Percentiles rank a stretch among this genome's conserved stretches.
Conservation (phyloP, 2,888 invertebrate species). For the Epicampocera succincta region DNA sequence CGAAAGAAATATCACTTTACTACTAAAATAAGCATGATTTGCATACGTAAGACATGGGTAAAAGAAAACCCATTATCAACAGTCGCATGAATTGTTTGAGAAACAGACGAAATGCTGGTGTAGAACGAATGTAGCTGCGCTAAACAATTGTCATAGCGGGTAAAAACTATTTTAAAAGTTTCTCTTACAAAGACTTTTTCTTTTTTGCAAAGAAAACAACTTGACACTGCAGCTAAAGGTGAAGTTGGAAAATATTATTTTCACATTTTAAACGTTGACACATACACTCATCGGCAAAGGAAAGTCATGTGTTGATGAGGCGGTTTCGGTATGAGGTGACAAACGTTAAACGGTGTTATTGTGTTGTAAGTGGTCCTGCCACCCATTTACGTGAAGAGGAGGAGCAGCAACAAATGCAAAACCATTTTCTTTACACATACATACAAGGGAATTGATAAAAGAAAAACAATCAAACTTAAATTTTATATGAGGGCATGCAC, state of each 20-base stretch:
- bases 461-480: slow-evolving; percentile 57
- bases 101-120: slow-evolving; percentile 23
- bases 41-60: slow-evolving; percentile 65
- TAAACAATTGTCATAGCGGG: slow-evolving; percentile 49
- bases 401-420: slow-evolving; percentile 31
- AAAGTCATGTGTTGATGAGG: slow-evolving; percentile 62
- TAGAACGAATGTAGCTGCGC: slow-evolving; percentile 23
- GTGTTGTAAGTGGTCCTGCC: slow-evolving; percentile 5
- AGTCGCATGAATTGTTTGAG: slow-evolving; percentile 37
- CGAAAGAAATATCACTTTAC: slow-evolving; percentile 69
- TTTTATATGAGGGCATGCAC: slow-evolving; percentile 50
- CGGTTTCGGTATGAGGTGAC: slow-evolving; percentile 31
- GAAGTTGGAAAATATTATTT: slow-evolving; percentile 62
- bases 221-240: slow-evolving; percentile 58
- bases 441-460: slow-evolving; percentile 9
- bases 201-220: slow-evolving; percentile 37
- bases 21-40: slow-evolving; percentile 69
- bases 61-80: slow-evolving; percentile 49
- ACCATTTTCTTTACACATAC: slow-evolving; percentile 16
- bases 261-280: slow-evolving; percentile 63
- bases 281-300: slow-evolving; percentile 55
- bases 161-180: slow-evolving; percentile 27
- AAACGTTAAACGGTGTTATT: slow-evolving; percentile 38
- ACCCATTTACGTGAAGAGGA: neutral
- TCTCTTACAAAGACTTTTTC: slow-evolving; percentile 3